Base-by-base conservation (phyloP, 2,888 invertebrate genomes). In the Epirrita christyi region DNA sequence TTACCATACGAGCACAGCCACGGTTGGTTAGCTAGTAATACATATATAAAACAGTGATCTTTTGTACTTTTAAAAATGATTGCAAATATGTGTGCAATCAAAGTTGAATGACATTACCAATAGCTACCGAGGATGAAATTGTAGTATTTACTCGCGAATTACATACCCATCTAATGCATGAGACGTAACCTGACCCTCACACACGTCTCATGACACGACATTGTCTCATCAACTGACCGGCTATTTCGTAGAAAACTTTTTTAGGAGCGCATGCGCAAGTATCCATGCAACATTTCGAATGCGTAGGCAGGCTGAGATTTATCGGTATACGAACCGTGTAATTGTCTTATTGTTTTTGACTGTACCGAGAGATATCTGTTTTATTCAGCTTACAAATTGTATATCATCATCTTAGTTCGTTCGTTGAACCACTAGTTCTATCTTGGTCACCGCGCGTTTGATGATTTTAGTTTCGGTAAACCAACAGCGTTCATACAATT, bases 311-410 rank as follows among this genome's bases (percentile, higher is more conserved):
- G 79, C 71, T 32, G 75, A 72, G 71, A 76, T 76, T 76, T 77
- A 78, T 78, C 75, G 70, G 68, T 75, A 75, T 73, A 76, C 70
- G 63, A 71, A 79, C 71, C 73, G 61, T 70, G 71, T 75, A 78
- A 79, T n/a, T 80, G 76, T 79, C 59, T 80, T 70, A 83, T 84
- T 85, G 85, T 85, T 70, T 81, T 80, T 76, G 64, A 59, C 44
- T 68, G 66, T 71, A 70, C 66, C 67, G 75, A 81, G 80, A 75
- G 64, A 73, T 67, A 80, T 83, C 82, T 74, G 61, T 65, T 72
- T 73, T 75, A 79, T 79, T 78, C 72, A 69, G 74, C 73, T 73
- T 76, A 75, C 73, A 72, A 72, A 75, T 76, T 72, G 70, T 70
- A 65, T 62, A 70, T n/a, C n/a, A n/a, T n/a, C n/a, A n/a, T n/a